Evolutionary conservation across 2,797 vertebrate species (phyloP), one percentile per base, ranked within the genome.

Genomic region (Rhynchotus rufescens): DNA sequence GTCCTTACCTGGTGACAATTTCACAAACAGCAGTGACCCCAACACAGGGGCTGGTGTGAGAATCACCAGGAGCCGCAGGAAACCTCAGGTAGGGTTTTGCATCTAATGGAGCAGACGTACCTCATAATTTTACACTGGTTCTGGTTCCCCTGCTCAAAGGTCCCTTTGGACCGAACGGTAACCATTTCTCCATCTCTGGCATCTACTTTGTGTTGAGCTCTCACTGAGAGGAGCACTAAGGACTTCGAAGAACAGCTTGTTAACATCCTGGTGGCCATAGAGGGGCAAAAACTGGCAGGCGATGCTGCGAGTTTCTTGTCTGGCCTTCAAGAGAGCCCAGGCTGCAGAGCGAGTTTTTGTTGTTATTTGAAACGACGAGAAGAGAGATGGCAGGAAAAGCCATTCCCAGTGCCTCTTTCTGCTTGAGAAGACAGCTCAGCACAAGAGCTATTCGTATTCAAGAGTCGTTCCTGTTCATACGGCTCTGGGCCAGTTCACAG

Each of bases 41-140:
- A 11, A 30, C 38, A 7, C 40, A 8, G 66, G 22, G 13, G 45
- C 14, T 19, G 20, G 4, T 36, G 26, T 17, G 14, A 59, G 56
- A 25, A 2, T 11, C 30, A n/a, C 21, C 20, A 62, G 68, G 62
- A 65, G 10, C 0, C 3, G 8, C 34, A 54, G 81, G 38, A 65
- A 62, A 6, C 38, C 47, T 19, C 4, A 0, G 51, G 47, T 26
- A 69, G 87, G 34, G 47, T n/a, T 52, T 80, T 61, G 25, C 45
- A 0, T 40, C 66, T 21, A 6, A 9, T 1, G 8, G 23, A 49
- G n/a, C 34, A 10, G n/a, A 17, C 0, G 0, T 2, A 6, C 14
- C 6, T 52, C 23, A 15, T 6, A 13, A 44, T 23, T 71, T 72
- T 44, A 32, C 60, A 57, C 32, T 44, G 5, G 30, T 40, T 10